phyloP scores from a whole-genome alignment of 2,113 vertebrate species.

The Hystrix brachyura region DNA sequence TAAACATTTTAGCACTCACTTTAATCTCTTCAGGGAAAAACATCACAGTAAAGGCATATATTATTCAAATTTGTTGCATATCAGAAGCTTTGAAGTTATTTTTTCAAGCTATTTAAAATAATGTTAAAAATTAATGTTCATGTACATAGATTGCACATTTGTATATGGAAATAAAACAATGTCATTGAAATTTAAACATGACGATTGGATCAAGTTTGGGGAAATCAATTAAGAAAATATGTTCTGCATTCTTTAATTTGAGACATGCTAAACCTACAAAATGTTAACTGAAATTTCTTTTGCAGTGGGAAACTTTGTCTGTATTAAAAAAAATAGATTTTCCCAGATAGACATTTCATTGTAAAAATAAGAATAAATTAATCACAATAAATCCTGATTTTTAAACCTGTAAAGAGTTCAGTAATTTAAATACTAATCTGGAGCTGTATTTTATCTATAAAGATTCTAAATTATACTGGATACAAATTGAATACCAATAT shows the following conservation, averaged over 20 bases:
- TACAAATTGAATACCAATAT: neutral
- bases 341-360: neutral
- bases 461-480: neutral
- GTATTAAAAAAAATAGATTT: neutral
- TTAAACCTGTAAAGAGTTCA: neutral
- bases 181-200: constrained; percentile 48
- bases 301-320: neutral
- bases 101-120: constrained; percentile 62
- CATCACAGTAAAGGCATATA: neutral
- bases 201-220: neutral
- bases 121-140: constrained; percentile 2
- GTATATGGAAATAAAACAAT: constrained; percentile 63
- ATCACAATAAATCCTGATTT: neutral
- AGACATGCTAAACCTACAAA: neutral
- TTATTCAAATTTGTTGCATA: constrained; percentile 40
- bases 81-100: constrained; percentile 27
- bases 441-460: neutral
- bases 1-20: constrained; percentile 15
- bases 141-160: neutral
- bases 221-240: constrained; percentile 57
- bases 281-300: neutral
- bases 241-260: neutral
- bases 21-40: constrained; percentile 7
- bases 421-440: neutral
- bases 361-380: neutral